Evolutionary conservation across 2,113 vertebrate species (phyloP), one percentile per base, ranked within the genome.

Genomic region (Oxygymnocypris stewartii): DNA sequence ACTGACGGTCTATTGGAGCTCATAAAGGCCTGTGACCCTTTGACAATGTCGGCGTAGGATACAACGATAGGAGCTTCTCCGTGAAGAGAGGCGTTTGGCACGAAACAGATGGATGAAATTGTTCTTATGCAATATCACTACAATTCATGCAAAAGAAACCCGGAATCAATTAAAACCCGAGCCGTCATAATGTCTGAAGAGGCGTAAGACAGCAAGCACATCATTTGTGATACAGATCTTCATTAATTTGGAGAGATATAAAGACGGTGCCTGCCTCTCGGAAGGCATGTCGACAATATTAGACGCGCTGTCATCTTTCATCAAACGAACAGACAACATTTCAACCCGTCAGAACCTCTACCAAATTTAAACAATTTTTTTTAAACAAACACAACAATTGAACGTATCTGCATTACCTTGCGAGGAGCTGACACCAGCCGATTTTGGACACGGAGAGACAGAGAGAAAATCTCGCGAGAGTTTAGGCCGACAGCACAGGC

Each of bases 401-500:
- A 9, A 37, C 12, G 31, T 25, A 49, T 80, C 23, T 47, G 25
- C 13, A 83, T 89, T 89, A 90, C 90, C 90, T 89, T 84, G 37
- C 20, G 84, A 76, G n/a, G n/a, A n/a, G 88, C 79, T 85, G 88
- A 88, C 85, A 88, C 63, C 86, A 89, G 88, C 78, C 88, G 86
- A 85, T 79, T 79, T 82, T 79, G 63, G 35, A 80, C 63, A 59
- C 51, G 80, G 82, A 88, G 77, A 88, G 49, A 78, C 79, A 76
- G 79, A 84, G 87, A 86, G 84, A 69, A 87, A 74, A 87, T 90
- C 87, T 86, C 89, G 47, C 86, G 54, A 87, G 79, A 84, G 84
- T 74, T 59, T 6, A n/a, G 28, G 20, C 44, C 67, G 47, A 54
- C 49, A 57, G 69, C 31, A 16, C n/a, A 25, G 20, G 28, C 31